Conservation (phyloP, 2,888 invertebrate species). For the Aphelenchoides bicaudatus region DNA sequence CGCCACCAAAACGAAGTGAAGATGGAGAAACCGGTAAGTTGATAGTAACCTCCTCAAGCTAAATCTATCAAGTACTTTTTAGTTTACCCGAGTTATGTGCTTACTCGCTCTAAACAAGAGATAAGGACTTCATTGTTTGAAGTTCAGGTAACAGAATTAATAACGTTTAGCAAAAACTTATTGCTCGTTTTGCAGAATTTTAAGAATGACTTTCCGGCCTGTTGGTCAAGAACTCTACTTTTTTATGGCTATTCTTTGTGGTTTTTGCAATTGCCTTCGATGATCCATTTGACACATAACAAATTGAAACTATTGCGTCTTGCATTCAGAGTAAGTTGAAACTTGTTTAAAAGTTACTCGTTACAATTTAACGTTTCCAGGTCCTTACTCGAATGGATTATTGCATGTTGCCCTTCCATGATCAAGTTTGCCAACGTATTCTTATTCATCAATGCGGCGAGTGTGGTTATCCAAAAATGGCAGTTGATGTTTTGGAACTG, state of each 20-base stretch:
- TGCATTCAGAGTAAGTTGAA: slow-evolving; percentile 45
- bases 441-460: slow-evolving; percentile 94
- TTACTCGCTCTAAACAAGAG: slow-evolving; percentile 54
- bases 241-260: slow-evolving; percentile 73
- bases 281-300: slow-evolving; percentile 68
- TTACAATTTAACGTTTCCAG: slow-evolving; percentile 32
- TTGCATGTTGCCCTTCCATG: slow-evolving; percentile 68
- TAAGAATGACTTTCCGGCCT: too few species aligned
- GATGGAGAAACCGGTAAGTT: not conserved
- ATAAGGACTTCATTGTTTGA: slow-evolving; percentile 45
- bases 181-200: too few species aligned
- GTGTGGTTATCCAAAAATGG: slow-evolving; percentile 85
- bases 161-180: slow-evolving; percentile 31
- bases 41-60: not conserved
- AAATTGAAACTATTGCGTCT: slow-evolving; percentile 72
- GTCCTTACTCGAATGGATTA: slow-evolving; percentile 81
- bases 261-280: slow-evolving; percentile 88
- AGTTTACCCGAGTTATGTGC: slow-evolving; percentile 33
- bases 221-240: slow-evolving; percentile 61
- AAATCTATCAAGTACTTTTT: not conserved
- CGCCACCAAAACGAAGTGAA: not conserved
- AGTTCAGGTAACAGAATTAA: slow-evolving; percentile 35
- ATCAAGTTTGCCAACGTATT: slow-evolving; percentile 81
- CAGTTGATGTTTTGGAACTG: slow-evolving; percentile 74
- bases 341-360: not conserved